A percentile compares a stretch with the other conserved stretches of the same genome.
phyloP scores from a whole-genome alignment of 1,140 invertebrate genomes.

The Notospermus geniculatus region DNA sequence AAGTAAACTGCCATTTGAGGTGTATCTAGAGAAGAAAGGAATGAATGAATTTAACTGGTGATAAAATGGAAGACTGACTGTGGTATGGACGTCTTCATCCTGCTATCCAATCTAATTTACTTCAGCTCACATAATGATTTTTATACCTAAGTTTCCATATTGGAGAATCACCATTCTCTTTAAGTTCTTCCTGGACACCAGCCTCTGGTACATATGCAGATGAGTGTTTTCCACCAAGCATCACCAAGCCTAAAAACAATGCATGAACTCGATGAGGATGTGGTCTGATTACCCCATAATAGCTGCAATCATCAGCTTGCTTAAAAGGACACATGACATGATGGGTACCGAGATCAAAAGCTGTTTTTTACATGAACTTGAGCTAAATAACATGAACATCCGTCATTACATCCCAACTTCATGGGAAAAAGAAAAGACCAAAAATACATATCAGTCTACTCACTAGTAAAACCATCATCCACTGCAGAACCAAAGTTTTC shows the following conservation, averaged over 20 bases:
- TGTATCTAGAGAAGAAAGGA: conserved; percentile 49
- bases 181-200: conserved; percentile 56
- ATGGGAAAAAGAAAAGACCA: conserved; percentile 6
- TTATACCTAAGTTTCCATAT: conserved; percentile 58
- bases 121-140: no score
- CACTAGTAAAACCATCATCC: conserved; percentile 58
- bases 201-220: conserved; percentile 58
- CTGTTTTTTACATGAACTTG: no score
- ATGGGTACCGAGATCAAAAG: no score
- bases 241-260: conserved; percentile 51
- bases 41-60: no score
- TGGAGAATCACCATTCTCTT: conserved; percentile 54
- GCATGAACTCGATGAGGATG: neutral
- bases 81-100: no score
- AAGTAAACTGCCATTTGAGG: conserved; percentile 58
- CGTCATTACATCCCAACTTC: neutral
- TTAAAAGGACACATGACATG: no score
- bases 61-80: no score
- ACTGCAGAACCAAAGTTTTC: conserved; percentile 54
- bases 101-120: no score
- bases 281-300: no score
- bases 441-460: conserved; percentile 21
- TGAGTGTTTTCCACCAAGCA: conserved; percentile 58
- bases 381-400: no score
- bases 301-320: no score